Evolutionary conservation across 2,797 vertebrate species (phyloP).

Genomic region (Melanitta fusca): DNA sequence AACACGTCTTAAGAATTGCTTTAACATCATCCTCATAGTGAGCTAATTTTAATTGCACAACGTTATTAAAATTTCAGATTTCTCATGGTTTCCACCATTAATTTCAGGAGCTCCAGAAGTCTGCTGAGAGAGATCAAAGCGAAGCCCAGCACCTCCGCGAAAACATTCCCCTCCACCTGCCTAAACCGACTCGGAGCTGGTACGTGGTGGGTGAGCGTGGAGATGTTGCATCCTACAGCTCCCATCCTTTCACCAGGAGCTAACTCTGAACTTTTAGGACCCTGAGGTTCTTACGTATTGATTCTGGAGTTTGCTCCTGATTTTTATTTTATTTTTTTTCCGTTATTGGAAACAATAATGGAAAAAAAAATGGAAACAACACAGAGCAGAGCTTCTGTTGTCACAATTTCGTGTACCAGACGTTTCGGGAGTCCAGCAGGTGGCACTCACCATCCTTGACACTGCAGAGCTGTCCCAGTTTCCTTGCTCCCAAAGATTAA

Average conservation of each 20-base stretch:
- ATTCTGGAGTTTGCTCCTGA: neutral
- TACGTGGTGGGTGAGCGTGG: neutral
- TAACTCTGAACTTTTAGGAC: neutral
- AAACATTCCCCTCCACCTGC: constrained; percentile 70
- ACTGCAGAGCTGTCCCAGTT: fast-evolving
- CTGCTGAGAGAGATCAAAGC: constrained; percentile 36
- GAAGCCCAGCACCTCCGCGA: constrained; percentile 63
- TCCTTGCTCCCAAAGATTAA: neutral
- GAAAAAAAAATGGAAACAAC: too few species aligned
- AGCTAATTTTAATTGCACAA: neutral
- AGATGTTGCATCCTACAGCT: neutral
- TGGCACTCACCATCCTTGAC: neutral
- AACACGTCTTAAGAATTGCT: neutral
- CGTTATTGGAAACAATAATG: too few species aligned
- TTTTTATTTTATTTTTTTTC: too few species aligned
- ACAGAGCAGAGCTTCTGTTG: fast-evolving
- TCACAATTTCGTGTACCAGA: fast-evolving
- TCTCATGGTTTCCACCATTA: neutral
- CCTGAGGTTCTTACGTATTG: fast-evolving
- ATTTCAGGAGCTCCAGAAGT: constrained; percentile 70
- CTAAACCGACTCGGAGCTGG: constrained; percentile 24
- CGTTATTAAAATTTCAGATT: neutral
- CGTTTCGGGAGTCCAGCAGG: neutral
- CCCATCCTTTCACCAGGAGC: neutral
- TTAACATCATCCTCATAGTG: neutral